Conservation (phyloP, 1,140 invertebrate species). For the Pogonomyrmex barbatus region DNA sequence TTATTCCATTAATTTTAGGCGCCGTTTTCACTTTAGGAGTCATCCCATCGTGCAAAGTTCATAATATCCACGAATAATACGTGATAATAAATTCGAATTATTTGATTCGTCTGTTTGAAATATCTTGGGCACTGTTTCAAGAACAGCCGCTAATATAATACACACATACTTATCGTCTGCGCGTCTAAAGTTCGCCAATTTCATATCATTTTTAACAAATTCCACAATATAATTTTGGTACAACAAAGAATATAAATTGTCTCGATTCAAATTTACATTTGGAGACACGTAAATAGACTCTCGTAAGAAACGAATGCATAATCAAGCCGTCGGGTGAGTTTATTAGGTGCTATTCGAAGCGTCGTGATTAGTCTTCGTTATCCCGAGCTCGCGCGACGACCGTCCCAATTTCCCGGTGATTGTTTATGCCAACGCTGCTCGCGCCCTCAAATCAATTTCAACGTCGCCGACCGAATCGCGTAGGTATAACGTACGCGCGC, state of each 20-base stretch:
- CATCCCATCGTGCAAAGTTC: background rate
- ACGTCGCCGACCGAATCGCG: conserved; percentile 36
- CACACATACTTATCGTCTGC: background rate
- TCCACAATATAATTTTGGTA: background rate
- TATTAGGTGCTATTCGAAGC: background rate
- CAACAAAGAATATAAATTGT: background rate
- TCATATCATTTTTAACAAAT: conserved; percentile 6
- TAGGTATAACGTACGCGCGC: conserved; percentile 66
- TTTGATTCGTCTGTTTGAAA: background rate
- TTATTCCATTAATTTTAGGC: conserved; percentile 40
- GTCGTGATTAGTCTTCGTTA: conserved; percentile 42
- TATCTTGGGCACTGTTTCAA: background rate
- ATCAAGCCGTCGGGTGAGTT: conserved; percentile 4
- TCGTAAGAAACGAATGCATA: background rate
- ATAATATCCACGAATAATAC: background rate
- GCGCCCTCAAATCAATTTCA: conserved; percentile 54
- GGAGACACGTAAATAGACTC: background rate
- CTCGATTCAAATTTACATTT: background rate
- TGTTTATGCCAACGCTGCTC: conserved; percentile 37
- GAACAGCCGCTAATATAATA: background rate
- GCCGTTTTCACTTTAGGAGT: background rate
- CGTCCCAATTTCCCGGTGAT: conserved; percentile 36
- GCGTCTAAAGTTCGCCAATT: background rate
- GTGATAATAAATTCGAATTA: background rate
- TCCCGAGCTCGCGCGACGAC: background rate